A percentile compares a stretch with the other conserved stretches of the same genome.
These are phyloP conservation scores for Caenorhabditis tropicalis DNA, from an alignment of 1,140 invertebrate species.

Conservation along the genomic window DNA sequence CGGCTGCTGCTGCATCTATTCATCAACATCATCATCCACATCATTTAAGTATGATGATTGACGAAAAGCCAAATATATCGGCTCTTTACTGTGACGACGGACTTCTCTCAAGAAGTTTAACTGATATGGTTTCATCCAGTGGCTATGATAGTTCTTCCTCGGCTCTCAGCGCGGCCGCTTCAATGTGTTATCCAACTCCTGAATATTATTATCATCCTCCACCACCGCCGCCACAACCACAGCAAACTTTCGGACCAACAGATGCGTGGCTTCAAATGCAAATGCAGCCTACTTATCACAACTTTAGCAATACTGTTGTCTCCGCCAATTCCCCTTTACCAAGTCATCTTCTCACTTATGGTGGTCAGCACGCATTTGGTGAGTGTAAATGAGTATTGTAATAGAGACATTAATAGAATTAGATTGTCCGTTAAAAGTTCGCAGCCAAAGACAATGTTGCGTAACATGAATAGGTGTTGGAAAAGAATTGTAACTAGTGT, in stretches of 20 bases:
- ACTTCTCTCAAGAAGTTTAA: slow-evolving; percentile 3
- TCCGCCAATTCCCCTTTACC: no score
- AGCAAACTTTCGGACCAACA: neutral
- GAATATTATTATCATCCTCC: slow-evolving; percentile 18
- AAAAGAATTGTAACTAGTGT: no score
- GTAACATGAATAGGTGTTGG: no score
- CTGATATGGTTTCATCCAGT: slow-evolving; percentile 26
- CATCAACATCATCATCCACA: slow-evolving; percentile 31
- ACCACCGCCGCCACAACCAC: neutral
- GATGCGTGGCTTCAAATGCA: slow-evolving; percentile 26
- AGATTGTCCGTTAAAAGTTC: neutral
- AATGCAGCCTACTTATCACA: neutral
- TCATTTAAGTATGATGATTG: slow-evolving; percentile 7
- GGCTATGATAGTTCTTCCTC: slow-evolving; percentile 12
- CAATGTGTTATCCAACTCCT: slow-evolving; percentile 17
- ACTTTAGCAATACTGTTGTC: no score
- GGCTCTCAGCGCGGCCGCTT: neutral
- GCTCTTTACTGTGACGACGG: slow-evolving; percentile 14
- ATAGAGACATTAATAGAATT: neutral
- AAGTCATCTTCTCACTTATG: neutral
- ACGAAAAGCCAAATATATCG: slow-evolving; percentile 9
- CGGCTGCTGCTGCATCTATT: neutral
- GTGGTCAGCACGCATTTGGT: neutral
- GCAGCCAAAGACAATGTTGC: no score
- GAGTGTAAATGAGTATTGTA: neutral